These are phyloP conservation scores for Anastatus disparis DNA, from an alignment of 1,140 invertebrate genomes.

Conservation along the genomic window DNA sequence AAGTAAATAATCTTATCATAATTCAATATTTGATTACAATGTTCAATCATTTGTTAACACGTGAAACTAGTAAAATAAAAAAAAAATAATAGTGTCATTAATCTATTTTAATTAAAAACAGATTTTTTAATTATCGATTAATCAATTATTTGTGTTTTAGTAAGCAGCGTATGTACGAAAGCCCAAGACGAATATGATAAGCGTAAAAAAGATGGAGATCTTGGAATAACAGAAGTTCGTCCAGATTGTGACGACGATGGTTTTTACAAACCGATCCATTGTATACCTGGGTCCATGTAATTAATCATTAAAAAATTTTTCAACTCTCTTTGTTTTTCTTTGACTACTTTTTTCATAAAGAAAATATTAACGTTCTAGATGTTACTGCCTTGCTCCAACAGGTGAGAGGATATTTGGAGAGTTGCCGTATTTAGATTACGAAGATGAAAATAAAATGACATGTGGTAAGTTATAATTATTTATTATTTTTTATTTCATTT, in stretches of 20 bases:
- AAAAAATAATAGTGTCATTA: too few relatives aligned
- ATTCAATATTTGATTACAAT: too few relatives aligned
- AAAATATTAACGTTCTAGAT: constrained; percentile 64
- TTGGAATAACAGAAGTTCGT: constrained; percentile 60
- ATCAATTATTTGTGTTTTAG: too few relatives aligned
- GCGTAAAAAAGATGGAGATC: constrained; percentile 50
- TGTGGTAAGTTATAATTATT: constrained; percentile 64
- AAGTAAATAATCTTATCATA: constrained; percentile 40
- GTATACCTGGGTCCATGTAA: constrained; percentile 72
- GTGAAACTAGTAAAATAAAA: too few relatives aligned
- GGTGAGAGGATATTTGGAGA: constrained; percentile 72
- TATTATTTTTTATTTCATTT: too few relatives aligned
- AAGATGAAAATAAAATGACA: constrained; percentile 62
- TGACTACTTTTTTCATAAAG: too few relatives aligned
- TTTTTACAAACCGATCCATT: constrained; percentile 64
- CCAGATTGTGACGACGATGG: constrained; percentile 70
- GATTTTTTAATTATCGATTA: too few relatives aligned
- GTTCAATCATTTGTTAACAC: too few relatives aligned
- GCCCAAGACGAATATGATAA: constrained; percentile 63
- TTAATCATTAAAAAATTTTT: too few relatives aligned
- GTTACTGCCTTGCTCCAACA: constrained; percentile 70
- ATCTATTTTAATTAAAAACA: too few relatives aligned
- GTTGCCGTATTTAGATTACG: constrained; percentile 59
- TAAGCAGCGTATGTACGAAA: constrained; percentile 61
- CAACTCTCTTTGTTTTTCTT: too few relatives aligned